Conservation (phyloP, 1,140 invertebrate genomes). For the Drosophila bocqueti region DNA sequence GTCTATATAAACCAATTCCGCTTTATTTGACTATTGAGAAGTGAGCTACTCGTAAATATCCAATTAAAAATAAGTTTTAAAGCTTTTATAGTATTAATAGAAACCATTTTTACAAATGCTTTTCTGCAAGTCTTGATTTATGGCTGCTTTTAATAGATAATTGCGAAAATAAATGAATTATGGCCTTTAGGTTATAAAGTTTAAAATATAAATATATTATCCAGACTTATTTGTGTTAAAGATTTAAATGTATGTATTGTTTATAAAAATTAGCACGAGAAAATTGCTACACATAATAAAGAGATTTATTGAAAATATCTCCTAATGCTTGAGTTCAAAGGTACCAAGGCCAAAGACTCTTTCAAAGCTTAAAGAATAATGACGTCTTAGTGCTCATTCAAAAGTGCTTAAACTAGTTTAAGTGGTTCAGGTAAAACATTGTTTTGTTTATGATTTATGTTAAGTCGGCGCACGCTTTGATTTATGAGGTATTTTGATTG, state of each 20-base stretch:
- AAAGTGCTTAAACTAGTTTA: background rate
- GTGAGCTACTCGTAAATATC: too few relatives aligned
- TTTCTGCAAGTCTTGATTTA: background rate
- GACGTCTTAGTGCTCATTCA: background rate
- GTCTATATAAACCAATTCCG: too few relatives aligned
- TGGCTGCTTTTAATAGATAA: background rate
- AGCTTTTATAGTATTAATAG: background rate
- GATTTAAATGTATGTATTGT: background rate
- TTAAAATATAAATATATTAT: background rate
- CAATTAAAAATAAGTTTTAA: background rate
- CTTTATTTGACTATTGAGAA: background rate
- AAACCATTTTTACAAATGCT: background rate
- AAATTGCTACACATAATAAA: background rate
- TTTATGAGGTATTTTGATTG: slow-evolving; percentile 30
- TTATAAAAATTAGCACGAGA: background rate
- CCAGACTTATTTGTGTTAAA: background rate
- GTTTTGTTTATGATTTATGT: slow-evolving; percentile 6
- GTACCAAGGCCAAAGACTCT: slow-evolving; percentile 1
- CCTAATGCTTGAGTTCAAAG: too few relatives aligned
- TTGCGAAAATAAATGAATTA: background rate
- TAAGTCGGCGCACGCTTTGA: slow-evolving; percentile 2
- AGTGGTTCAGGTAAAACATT: background rate
- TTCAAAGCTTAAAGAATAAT: background rate
- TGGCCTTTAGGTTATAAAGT: too few relatives aligned
- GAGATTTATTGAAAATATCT: background rate